A percentile compares a stretch with the other conserved stretches of the same genome.
Evolutionary conservation across 2,797 vertebrate genomes (phyloP).

Genomic region (Cyclura pinguis): DNA sequence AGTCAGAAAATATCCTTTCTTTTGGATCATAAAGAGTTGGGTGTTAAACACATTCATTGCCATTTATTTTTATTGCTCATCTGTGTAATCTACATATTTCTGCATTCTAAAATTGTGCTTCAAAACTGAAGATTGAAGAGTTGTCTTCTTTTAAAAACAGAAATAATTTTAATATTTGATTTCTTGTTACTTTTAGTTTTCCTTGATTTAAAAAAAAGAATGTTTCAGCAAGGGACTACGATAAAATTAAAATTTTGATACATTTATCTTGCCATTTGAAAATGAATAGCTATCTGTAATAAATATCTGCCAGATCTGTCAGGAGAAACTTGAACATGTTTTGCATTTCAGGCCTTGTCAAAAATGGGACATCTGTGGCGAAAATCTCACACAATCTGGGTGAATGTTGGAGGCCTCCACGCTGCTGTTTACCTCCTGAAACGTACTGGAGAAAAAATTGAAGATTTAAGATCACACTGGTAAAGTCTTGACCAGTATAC

Average conservation of each 20-base stretch:
- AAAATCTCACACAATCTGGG: slow-evolving; percentile 92
- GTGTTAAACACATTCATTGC: not conserved
- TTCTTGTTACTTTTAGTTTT: not conserved
- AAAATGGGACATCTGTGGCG: slow-evolving; percentile 91
- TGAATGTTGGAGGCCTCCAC: slow-evolving; percentile 95
- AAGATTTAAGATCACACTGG: slow-evolving; percentile 59
- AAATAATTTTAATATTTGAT: not conserved
- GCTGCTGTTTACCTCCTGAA: slow-evolving; percentile 94
- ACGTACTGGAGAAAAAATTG: slow-evolving; percentile 80
- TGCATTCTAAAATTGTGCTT: not conserved
- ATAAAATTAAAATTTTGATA: not conserved
- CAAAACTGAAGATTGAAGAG: not conserved
- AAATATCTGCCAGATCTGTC: not conserved
- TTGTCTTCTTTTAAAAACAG: not conserved
- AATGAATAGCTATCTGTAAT: not conserved
- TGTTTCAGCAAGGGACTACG: not conserved
- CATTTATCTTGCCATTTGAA: not conserved
- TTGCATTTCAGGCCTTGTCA: slow-evolving; percentile 85
- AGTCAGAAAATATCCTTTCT: not conserved
- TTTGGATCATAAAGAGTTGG: not conserved
- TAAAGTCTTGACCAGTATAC: slow-evolving; percentile 2
- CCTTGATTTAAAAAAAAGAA: not conserved
- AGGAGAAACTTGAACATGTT: not conserved
- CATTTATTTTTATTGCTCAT: not conserved
- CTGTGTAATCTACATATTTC: not conserved